These are phyloP conservation scores for Batillaria attramentaria DNA, from an alignment of 1,140 invertebrate genomes.

Conservation along the genomic window DNA sequence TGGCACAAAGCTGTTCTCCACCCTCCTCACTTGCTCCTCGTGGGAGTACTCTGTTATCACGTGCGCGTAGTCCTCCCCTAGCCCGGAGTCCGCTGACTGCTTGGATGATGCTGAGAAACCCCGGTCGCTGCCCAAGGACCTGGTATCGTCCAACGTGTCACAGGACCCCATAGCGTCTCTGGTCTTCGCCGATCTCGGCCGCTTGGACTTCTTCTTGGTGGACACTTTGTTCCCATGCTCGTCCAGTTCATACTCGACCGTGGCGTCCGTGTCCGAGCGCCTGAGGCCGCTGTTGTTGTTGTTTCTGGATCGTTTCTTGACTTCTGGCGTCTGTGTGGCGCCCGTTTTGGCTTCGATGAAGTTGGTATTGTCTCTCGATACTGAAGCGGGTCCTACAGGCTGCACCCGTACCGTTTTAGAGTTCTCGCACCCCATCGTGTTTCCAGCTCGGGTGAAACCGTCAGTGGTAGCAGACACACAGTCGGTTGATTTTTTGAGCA, in stretches of 20 bases:
- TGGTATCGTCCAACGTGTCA: conserved; percentile 44
- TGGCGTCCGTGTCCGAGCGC: neutral
- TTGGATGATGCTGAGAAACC: conserved; percentile 61
- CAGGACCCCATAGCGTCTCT: conserved; percentile 44
- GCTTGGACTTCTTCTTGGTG: conserved; percentile 31
- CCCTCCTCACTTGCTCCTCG: conserved; percentile 39
- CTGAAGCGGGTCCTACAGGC: conserved; percentile 33
- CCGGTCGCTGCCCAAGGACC: conserved; percentile 46
- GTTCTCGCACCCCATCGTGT: conserved; percentile 51
- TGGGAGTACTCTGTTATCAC: conserved; percentile 62
- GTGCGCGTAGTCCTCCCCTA: conserved; percentile 60
- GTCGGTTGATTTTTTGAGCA: neutral
- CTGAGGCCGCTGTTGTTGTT: neutral
- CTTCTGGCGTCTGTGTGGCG: conserved; percentile 32
- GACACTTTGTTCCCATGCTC: conserved; percentile 38
- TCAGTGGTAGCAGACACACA: neutral
- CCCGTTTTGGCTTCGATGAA: conserved; percentile 16
- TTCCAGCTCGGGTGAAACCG: neutral
- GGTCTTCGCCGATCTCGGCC: conserved; percentile 29
- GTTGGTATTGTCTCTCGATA: conserved; percentile 38
- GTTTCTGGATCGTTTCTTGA: neutral
- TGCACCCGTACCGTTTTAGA: conserved; percentile 47
- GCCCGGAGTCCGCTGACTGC: conserved; percentile 61
- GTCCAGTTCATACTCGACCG: conserved; percentile 38
- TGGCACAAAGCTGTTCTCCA: conserved; percentile 51